Evolutionary conservation across 2,888 invertebrate species (phyloP), one percentile per base, ranked within the genome.

Genomic region (Ophonus ardosiacus): DNA sequence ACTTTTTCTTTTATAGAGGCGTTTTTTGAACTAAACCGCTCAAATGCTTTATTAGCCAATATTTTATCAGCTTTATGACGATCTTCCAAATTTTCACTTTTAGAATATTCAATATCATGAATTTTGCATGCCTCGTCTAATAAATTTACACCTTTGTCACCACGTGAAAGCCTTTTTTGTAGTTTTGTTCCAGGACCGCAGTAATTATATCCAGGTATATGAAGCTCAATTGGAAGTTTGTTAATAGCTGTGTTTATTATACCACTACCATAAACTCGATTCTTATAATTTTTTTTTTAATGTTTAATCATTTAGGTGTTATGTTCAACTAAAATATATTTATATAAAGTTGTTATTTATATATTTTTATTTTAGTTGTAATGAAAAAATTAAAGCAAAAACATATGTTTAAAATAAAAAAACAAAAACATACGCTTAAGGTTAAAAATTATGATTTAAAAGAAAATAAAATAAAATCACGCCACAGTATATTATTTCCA

Each of bases 1-100:
- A 87, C 78, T 86, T 87, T 88, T 87, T 89, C 88, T 1, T 87
- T 86, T 7, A 87, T 18, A 61, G 82, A 86, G 1, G 87, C 83
- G 85, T 88, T 88, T 81, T 76, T 85, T 7, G 88, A 86, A 38
- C 83, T 87, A 85, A n/a, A n/a, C n/a, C n/a, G n/a, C n/a, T n/a
- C n/a, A n/a, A n/a, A n/a, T n/a, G n/a, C n/a, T n/a, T n/a, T n/a
- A n/a, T n/a, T n/a, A n/a, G n/a, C n/a, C n/a, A n/a, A n/a, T n/a
- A n/a, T n/a, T n/a, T n/a, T n/a, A 87, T 90, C 89, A 4, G 89
- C 89, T 51, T 85, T 83, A 63, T 88, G 86, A 56, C 88, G 86
- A 83, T 86, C 18, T 18, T n/a, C 17, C 65, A 84, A 78, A 76
- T 81, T 40, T 4, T 56, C 76, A 74, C 74, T 17, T 74, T 74